These are phyloP conservation scores for Malacoraja senta DNA, from an alignment of 2,797 vertebrate species.

Conservation along the genomic window DNA sequence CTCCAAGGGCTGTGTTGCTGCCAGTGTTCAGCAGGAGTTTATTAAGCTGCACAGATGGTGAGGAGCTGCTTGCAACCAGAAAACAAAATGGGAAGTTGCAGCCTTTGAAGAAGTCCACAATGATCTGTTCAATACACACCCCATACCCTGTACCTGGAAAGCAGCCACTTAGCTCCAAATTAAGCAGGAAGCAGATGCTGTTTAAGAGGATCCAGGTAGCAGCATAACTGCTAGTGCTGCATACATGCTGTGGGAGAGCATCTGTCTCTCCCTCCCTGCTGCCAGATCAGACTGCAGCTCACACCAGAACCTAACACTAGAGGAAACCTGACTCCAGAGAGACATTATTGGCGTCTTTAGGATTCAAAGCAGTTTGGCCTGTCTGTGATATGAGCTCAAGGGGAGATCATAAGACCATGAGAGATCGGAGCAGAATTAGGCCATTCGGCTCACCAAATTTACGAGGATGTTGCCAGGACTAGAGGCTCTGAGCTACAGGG, in stretches of 20 bases:
- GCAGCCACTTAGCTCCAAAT: not conserved
- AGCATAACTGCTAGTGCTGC: not conserved
- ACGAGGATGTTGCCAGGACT: too few relatives aligned
- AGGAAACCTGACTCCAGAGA: not conserved
- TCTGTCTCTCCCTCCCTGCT: not conserved
- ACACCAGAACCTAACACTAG: constrained; percentile 3
- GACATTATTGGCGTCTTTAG: not conserved
- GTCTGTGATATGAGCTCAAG: not conserved
- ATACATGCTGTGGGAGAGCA: constrained; percentile 16
- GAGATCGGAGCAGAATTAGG: too few relatives aligned
- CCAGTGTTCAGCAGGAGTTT: not conserved
- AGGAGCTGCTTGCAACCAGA: not conserved
- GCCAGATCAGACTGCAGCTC: constrained; percentile 13
- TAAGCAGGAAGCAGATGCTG: constrained; percentile 28
- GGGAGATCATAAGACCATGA: too few relatives aligned
- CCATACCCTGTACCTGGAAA: constrained; percentile 16
- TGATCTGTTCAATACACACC: not conserved
- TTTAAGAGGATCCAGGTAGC: constrained; percentile 12
- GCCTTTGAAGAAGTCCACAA: not conserved
- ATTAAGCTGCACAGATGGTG: not conserved
- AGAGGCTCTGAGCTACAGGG: too few relatives aligned
- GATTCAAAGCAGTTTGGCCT: not conserved
- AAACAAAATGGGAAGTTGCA: not conserved
- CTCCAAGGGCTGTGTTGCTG: too few relatives aligned
- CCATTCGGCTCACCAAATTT: too few relatives aligned